Conservation (phyloP, 2,888 invertebrate genomes). For the Ectobius pallidus region DNA sequence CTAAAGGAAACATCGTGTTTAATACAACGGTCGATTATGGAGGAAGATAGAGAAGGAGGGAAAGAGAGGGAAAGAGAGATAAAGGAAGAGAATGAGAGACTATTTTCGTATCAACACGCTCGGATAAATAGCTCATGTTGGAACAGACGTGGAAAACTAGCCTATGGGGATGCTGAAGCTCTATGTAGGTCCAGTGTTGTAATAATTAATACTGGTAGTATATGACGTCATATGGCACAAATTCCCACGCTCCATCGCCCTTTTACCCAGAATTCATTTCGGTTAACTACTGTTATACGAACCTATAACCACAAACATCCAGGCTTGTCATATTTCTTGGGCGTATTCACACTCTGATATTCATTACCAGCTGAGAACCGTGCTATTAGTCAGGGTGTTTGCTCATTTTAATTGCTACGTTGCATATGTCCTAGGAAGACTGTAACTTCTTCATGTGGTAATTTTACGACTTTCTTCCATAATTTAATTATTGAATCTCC, state of each 20-base stretch:
- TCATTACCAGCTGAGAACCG: not conserved
- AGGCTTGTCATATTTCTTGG: slow-evolving; percentile 6
- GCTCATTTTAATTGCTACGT: too few species aligned
- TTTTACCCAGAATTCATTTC: slow-evolving; percentile 2
- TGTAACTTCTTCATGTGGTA: too few species aligned
- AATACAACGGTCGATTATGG: too few species aligned
- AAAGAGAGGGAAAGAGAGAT: too few species aligned
- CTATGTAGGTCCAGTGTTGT: too few species aligned
- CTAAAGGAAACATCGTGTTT: too few species aligned
- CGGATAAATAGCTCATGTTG: not conserved
- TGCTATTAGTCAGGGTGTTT: too few species aligned
- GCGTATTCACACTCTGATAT: not conserved
- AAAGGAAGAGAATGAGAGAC: too few species aligned
- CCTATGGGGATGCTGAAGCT: not conserved
- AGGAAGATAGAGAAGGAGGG: too few species aligned
- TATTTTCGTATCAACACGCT: not conserved
- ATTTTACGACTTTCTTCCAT: too few species aligned
- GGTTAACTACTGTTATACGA: not conserved
- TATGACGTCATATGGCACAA: slow-evolving; percentile 1
- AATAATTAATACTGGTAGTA: not conserved
- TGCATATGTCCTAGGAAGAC: too few species aligned
- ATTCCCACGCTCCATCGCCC: slow-evolving; percentile 9
- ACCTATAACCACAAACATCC: not conserved
- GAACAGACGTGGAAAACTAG: not conserved
- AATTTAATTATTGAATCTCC: too few species aligned